These are phyloP conservation scores for Scomber scombrus DNA, from an alignment of 2,113 vertebrate species.

Conservation along the genomic window DNA sequence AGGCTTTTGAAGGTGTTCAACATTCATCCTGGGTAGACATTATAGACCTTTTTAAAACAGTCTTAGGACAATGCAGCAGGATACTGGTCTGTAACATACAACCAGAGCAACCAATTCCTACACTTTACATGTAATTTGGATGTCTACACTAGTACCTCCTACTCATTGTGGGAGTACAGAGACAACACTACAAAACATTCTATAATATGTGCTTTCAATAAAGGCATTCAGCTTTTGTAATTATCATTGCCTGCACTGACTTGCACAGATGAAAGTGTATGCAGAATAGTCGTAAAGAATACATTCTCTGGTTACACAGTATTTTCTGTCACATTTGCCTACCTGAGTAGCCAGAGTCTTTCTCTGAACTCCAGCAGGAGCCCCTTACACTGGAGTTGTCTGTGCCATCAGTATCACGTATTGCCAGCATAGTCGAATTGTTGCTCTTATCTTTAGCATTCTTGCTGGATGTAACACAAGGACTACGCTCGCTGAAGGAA, in stretches of 20 bases:
- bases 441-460: conserved; percentile 80
- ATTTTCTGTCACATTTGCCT: background rate
- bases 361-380: conserved; percentile 80
- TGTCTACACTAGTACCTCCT: background rate
- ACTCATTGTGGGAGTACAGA: too few relatives aligned
- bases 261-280: conserved; percentile 5
- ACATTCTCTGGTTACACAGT: background rate
- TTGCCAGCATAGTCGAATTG: conserved; percentile 65
- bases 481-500: conserved; percentile 26
- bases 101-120: background rate
- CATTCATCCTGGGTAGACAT: too few relatives aligned
- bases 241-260: background rate
- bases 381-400: conserved; percentile 40
- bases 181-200: too few relatives aligned
- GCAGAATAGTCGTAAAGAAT: background rate
- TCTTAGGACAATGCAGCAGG: background rate
- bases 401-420: conserved; percentile 36
- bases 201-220: too few relatives aligned
- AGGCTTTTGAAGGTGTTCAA: too few relatives aligned
- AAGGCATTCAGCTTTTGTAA: background rate
- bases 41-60: too few relatives aligned
- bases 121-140: background rate
- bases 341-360: conserved; percentile 86
- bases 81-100: background rate
- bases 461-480: conserved; percentile 63